Base-by-base conservation (phyloP, 2,888 invertebrate species). In the Melanotus villosus region DNA sequence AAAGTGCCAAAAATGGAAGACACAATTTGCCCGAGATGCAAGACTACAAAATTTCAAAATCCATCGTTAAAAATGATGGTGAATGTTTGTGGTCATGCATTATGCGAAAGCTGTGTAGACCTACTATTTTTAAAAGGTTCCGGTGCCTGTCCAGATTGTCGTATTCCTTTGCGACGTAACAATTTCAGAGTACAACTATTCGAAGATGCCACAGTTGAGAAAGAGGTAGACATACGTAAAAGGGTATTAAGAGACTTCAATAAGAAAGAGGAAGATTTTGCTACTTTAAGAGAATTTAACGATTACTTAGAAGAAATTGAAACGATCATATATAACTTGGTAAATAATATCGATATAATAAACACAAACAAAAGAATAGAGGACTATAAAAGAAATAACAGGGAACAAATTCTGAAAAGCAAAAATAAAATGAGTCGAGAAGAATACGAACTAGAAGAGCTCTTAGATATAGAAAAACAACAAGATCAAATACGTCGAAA, bases 61-160 rank as follows among this genome's bases (percentile, higher is more conserved):
- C 98, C 98, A 32, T 95, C 96, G 0, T 85, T 99, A 63, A 97
- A 97, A 83, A 90, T 99, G 87, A 93, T 99, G 95, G 98, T 99
- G 71, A 99, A 99, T 84, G 92, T 96, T 64, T 99, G 99, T 85
- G 99, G 99, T 26, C 99, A 99, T 87, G 94, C 97, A 36, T 87
- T 99, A 78, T 99, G 99, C 86, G 98, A 98, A 86, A 97, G 93
- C 82, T 99, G 99, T 86, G 98, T 99, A 32, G 98, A 98, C 83
- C 88, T 98, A 71, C 86, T 99, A 26, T 99, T 99, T 86, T 89
- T 97, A 14, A 97, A 99, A 90, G 99, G 94, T 34, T 96, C 98
- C 30, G 98, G 97, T 9, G 90, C 94, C 0, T 99, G 99, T 81
- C 97, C 97, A 0, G 96, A 97, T 81, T 99, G 99, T 85, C 91